phyloP scores from a whole-genome alignment of 2,113 vertebrate genomes.

The Oryzias curvinotus region DNA sequence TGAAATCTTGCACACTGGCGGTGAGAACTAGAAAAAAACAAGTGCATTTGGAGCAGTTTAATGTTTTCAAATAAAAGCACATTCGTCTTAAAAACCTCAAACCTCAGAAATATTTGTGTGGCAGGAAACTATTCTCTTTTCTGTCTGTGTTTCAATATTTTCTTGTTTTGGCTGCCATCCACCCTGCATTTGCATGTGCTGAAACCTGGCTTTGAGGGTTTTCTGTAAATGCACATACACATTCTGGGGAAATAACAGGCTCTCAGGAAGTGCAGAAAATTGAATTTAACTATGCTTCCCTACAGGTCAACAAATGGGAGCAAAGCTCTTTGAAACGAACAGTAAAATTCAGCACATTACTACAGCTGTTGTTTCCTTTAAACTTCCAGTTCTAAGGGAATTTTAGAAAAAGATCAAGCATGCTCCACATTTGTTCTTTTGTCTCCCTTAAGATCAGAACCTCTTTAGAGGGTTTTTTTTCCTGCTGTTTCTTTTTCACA shows the following conservation, averaged over 20 bases:
- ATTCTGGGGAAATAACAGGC: background rate
- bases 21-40: conserved; percentile 14
- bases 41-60: conserved; percentile 13
- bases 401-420: no score
- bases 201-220: conserved; percentile 25
- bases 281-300: background rate
- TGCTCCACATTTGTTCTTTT: no score
- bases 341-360: conserved; percentile 24
- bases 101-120: background rate
- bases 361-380: conserved; percentile 7
- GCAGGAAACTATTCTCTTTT: conserved; percentile 16
- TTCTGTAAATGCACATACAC: conserved; percentile 12
- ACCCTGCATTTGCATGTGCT: conserved; percentile 35
- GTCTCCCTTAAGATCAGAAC: no score
- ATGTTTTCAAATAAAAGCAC: conserved; percentile 1
- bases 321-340: conserved; percentile 14
- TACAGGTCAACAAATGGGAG: background rate
- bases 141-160: conserved; percentile 11
- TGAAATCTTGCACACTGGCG: conserved; percentile 14
- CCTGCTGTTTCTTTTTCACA: conserved; percentile 22
- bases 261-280: background rate
- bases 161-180: conserved; percentile 30
- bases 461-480: background rate
- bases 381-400: background rate
- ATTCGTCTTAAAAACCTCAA: conserved; percentile 15